These are phyloP conservation scores for Ditula angustiorana DNA, from an alignment of 2,888 invertebrate species.

Conservation along the genomic window DNA sequence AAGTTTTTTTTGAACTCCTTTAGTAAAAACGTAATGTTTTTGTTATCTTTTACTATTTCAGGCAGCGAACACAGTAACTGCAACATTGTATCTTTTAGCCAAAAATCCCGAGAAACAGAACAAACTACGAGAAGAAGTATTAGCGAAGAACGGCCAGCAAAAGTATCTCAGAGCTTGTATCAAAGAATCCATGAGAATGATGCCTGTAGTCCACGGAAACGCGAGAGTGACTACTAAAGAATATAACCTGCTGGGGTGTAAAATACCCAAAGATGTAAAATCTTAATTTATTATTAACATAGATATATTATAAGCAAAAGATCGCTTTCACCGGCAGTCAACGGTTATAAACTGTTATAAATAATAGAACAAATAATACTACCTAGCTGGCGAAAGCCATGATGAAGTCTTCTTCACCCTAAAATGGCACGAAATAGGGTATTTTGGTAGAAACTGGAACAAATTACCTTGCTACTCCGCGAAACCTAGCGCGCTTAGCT, in stretches of 20 bases:
- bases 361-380: too few species aligned
- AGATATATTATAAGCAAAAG: too few species aligned
- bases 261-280: constrained; percentile 86
- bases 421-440: too few species aligned
- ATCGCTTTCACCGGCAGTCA: too few species aligned
- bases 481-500: too few species aligned
- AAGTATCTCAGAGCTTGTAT: constrained; percentile 89
- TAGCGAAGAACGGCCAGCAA: constrained; percentile 60
- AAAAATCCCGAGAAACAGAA: constrained; percentile 87
- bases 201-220: constrained; percentile 86
- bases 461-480: too few species aligned
- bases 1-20: background rate
- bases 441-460: too few species aligned
- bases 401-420: too few species aligned
- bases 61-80: constrained; percentile 84
- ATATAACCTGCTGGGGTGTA: constrained; percentile 86
- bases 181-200: constrained; percentile 88
- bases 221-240: constrained; percentile 82
- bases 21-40: too few species aligned
- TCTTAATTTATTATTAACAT: too few species aligned
- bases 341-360: too few species aligned
- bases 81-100: constrained; percentile 86
- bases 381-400: too few species aligned
- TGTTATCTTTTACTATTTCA: constrained; percentile 51
- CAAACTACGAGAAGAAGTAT: constrained; percentile 85